Evolutionary conservation across 2,888 invertebrate genomes (phyloP).

Genomic region (Catotricha subobsoleta): DNA sequence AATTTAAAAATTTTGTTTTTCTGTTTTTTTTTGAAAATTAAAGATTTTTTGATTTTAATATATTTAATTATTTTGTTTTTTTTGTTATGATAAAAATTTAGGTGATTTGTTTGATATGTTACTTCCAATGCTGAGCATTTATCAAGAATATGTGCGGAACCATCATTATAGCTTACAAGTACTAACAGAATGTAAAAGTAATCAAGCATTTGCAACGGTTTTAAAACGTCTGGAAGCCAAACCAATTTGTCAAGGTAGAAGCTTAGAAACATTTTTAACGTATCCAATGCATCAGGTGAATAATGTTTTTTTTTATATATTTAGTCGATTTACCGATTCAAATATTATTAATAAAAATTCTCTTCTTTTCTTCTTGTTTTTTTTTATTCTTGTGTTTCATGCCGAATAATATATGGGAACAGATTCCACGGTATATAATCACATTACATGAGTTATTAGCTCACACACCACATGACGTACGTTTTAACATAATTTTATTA

Average conservation of each 20-base stretch:
- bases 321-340: not conserved
- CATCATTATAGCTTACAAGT: slow-evolving; percentile 88
- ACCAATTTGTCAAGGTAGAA: slow-evolving; percentile 65
- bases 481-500: too few relatives aligned
- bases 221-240: slow-evolving; percentile 69
- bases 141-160: slow-evolving; percentile 87
- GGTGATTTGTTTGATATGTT: slow-evolving; percentile 90
- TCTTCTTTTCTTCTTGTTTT: too few relatives aligned
- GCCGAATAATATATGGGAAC: slow-evolving; percentile 9
- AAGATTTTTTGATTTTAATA: not conserved
- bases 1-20: slow-evolving; percentile 3
- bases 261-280: slow-evolving; percentile 74
- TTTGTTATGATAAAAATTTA: slow-evolving; percentile 21
- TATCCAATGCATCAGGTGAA: slow-evolving; percentile 86
- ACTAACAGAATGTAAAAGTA: slow-evolving; percentile 81
- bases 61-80: not conserved
- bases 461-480: slow-evolving; percentile 83
- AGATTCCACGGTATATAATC: slow-evolving; percentile 85
- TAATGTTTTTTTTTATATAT: not conserved
- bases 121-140: slow-evolving; percentile 84
- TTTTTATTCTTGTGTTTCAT: not conserved
- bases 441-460: slow-evolving; percentile 77
- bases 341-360: too few relatives aligned
- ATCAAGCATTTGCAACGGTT: slow-evolving; percentile 56
- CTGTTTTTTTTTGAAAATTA: not conserved